A percentile compares a stretch with the other conserved stretches of the same genome.
phyloP scores from a whole-genome alignment of 2,888 invertebrate genomes.

The Muschampia plurimacula region DNA sequence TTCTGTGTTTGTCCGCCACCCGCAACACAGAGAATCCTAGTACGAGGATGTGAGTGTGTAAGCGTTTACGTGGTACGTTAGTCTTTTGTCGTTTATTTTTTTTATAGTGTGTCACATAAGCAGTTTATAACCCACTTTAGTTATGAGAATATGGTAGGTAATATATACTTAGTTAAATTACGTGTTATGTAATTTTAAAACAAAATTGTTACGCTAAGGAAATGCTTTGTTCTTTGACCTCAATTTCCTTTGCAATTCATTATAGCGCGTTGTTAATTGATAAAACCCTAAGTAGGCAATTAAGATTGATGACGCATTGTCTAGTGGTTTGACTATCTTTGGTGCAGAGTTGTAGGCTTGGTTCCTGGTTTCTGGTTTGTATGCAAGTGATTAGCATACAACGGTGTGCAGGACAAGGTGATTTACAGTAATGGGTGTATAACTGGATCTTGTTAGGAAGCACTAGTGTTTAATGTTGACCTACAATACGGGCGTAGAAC shows the following conservation, averaged over 20 bases:
- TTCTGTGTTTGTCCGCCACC: too few species aligned
- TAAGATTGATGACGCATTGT: not conserved
- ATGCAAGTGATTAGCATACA: slow-evolving; percentile 4
- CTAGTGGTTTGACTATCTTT: not conserved
- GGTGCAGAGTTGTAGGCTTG: not conserved
- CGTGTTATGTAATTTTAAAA: not conserved
- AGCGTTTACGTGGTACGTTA: too few species aligned
- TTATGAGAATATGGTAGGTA: not conserved
- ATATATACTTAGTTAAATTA: not conserved
- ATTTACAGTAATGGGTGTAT: not conserved
- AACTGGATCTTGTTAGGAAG: not conserved
- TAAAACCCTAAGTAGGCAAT: not conserved
- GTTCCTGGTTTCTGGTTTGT: not conserved
- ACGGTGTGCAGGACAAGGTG: not conserved
- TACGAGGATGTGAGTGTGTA: too few species aligned
- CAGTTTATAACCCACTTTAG: not conserved
- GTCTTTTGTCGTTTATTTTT: not conserved
- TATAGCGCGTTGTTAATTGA: slow-evolving; percentile 8
- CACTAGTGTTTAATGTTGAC: not conserved
- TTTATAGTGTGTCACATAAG: not conserved
- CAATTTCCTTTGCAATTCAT: not conserved
- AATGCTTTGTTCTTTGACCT: slow-evolving; percentile 4
- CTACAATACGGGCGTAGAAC: not conserved
- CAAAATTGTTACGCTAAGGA: not conserved
- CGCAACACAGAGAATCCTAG: too few species aligned